Conservation (phyloP, 2,113 vertebrate species). For the Piaya cayana region DNA sequence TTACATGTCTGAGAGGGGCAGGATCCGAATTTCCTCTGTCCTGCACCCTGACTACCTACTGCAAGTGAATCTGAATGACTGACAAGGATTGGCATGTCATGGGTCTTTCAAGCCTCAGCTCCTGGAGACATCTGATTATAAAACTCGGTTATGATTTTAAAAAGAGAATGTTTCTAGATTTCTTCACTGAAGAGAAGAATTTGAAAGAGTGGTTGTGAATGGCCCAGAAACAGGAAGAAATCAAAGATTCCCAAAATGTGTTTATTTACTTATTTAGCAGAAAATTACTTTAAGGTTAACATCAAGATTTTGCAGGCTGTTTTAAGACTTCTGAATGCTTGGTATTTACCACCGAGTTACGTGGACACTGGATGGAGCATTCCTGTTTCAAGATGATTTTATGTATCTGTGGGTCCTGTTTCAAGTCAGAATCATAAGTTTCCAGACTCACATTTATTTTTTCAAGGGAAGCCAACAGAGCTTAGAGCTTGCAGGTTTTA, state of each 20-base stretch:
- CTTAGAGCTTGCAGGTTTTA: conserved; percentile 19
- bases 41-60: neutral
- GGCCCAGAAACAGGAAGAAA: neutral
- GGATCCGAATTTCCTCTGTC: neutral
- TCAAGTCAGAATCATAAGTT: neutral
- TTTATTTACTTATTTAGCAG: neutral
- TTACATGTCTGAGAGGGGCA: neutral
- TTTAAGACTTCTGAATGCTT: neutral
- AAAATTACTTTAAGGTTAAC: neutral
- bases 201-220: neutral
- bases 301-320: neutral
- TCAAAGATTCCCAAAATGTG: neutral
- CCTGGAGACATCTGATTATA: neutral
- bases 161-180: neutral
- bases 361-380: neutral
- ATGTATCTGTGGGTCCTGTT: neutral
- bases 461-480: neutral
- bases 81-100: neutral
- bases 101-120: neutral
- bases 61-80: neutral
- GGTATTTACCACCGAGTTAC: neutral
- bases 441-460: conserved; percentile 41
- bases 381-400: neutral
- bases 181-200: neutral
- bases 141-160: neutral